Base-by-base conservation (phyloP, 2,797 vertebrate species). In the Pseudochaenichthys georgianus region DNA sequence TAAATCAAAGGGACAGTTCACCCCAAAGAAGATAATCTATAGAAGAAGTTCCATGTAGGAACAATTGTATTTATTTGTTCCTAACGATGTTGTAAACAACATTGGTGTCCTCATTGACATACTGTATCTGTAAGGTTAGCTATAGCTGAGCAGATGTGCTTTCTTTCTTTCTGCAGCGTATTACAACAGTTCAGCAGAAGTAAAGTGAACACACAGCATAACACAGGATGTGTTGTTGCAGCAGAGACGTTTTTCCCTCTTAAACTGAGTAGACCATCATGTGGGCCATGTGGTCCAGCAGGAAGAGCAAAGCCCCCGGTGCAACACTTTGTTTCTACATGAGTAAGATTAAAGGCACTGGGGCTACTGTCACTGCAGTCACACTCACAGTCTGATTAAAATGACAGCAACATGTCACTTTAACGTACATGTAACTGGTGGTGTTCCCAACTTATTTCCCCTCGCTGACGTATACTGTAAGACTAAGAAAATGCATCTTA, bases 291-390 rank as follows among this genome's bases (percentile, higher is more conserved):
- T 67, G 64, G 77, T 82, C 55, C 55, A 57, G 59, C 70, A 62
- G 58, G 50, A 42, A 81, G 52, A 65, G 68, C 60, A 68, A 59
- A 86, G 70, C 83, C 83, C 41, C 70, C 17, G 41, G 80, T 82
- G 74, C 17, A 69, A 59, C 51, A 63, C 52, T 81, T 71, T 64
- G 50, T 66, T 76, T 80, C 78, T 77, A 28, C 65, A 70, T 75
- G 82, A 81, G 77, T 77, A 78, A 74, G 63, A 85, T 64, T n/a
- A 10, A 21, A 84, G 81, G 77, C 64, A 45, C 55, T 16, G 70
- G 73, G 77, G 78, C 61, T 55, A 2, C 63, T 74, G 82, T 66
- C 81, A 60, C 64, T 51, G 61, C 73, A 21, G 73, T 55, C 69
- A 46, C 43, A 34, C 52, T 46, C 45, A 28, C 42, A 16, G 38